Conservation (phyloP, 2,113 vertebrate species). For the Nesoenas mayeri region DNA sequence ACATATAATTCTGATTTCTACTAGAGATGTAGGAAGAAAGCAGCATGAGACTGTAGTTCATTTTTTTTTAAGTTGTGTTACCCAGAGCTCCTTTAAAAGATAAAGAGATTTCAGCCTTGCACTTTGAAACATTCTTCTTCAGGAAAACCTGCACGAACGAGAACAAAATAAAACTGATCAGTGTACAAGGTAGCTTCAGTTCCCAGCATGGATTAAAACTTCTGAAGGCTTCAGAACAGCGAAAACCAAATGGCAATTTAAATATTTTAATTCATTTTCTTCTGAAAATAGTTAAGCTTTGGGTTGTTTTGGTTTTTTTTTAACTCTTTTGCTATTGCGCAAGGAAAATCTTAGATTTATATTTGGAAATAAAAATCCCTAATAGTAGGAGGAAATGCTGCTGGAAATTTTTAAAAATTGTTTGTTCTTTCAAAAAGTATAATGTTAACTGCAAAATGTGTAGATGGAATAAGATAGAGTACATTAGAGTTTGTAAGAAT, state of each 20-base stretch:
- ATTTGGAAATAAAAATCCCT: background rate
- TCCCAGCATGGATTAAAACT: background rate
- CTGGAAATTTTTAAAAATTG: background rate
- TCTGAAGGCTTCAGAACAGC: background rate
- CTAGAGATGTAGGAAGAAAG: background rate
- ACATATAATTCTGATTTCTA: background rate
- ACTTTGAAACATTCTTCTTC: background rate
- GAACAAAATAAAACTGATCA: background rate
- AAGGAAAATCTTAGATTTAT: background rate
- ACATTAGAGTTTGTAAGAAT: accelerated
- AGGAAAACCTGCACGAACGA: background rate
- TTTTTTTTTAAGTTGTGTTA: background rate
- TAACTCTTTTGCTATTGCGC: background rate
- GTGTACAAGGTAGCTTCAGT: background rate
- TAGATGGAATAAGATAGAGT: background rate
- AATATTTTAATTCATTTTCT: background rate
- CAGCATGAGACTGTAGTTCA: background rate
- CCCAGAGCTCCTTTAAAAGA: background rate
- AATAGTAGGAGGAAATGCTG: background rate
- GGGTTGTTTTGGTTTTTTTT: no score
- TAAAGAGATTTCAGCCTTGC: background rate
- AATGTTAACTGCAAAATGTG: background rate
- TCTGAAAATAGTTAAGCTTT: background rate
- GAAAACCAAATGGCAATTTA: background rate
- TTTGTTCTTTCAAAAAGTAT: background rate